Conservation (phyloP, 30 jellyfish, hydroid and myxozoan genomes). For the Clytia hemisphaerica region DNA sequence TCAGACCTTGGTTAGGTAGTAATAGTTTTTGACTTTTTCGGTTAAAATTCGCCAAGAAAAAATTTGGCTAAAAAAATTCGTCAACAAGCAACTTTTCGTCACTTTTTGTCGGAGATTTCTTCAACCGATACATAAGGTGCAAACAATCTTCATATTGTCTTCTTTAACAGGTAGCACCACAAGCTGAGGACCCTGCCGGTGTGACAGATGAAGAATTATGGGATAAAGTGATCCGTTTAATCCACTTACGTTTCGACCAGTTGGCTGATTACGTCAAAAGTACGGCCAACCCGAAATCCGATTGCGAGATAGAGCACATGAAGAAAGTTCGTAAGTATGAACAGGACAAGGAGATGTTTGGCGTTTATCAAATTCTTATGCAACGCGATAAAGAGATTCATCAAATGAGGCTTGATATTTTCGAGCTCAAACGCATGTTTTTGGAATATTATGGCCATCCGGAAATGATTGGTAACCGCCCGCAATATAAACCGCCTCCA, state of each 20-base stretch:
- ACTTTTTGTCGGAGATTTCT: no score
- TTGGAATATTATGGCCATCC: conserved; percentile 3
- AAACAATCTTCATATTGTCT: neutral
- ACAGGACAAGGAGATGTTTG: conserved; percentile 19
- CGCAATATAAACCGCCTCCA: conserved; percentile 27
- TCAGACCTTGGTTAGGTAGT: no score
- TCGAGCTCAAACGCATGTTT: conserved; percentile 19
- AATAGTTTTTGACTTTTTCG: no score
- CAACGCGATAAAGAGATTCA: conserved; percentile 37
- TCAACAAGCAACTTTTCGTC: no score
- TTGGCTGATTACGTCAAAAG: conserved; percentile 46
- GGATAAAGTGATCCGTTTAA: conserved; percentile 36
- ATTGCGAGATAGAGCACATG: neutral
- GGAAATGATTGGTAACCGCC: neutral
- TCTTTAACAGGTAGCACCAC: conserved; percentile 48
- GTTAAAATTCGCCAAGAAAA: no score
- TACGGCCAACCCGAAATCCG: neutral
- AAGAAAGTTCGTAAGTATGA: neutral
- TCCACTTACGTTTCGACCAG: conserved; percentile 32
- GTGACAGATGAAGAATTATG: conserved; percentile 44
- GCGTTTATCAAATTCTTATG: conserved; percentile 15
- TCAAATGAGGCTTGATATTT: conserved; percentile 25
- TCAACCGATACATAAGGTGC: no score
- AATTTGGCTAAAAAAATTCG: no score
- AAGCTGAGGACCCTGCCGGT: conserved; percentile 56